Percentiles rank a stretch among this genome's conserved stretches.
These are phyloP conservation scores for Dendrolimus houi DNA, from an alignment of 2,888 invertebrate species.

Conservation along the genomic window DNA sequence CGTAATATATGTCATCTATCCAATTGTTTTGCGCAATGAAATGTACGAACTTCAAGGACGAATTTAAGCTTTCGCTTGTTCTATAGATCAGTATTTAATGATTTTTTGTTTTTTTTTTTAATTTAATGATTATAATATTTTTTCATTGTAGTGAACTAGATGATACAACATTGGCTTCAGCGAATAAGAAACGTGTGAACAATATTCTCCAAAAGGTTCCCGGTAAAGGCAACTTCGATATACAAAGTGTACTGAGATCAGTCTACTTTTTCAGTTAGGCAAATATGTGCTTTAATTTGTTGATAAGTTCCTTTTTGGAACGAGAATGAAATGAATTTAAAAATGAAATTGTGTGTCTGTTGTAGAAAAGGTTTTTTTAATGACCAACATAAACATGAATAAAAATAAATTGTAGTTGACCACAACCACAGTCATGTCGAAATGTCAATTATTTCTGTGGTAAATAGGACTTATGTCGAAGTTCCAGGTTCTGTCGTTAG, in stretches of 20 bases:
- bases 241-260: conserved; percentile 84
- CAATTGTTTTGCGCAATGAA: no score
- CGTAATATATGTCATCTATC: no score
- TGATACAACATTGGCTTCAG: conserved; percentile 67
- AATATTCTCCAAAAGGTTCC: conserved; percentile 80
- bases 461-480: no score
- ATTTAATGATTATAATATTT: neutral
- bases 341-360: neutral
- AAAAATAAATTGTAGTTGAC: no score
- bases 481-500: no score
- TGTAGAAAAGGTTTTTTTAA: neutral
- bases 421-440: no score
- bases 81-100: no score
- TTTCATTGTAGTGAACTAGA: conserved; percentile 47
- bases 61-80: no score
- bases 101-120: no score
- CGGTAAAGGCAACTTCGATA: conserved; percentile 84
- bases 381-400: no score
- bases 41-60: conserved; percentile 32
- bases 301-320: neutral
- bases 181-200: conserved; percentile 79
- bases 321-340: neutral
- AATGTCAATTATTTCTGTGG: no score
- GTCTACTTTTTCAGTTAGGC: conserved; percentile 90
- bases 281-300: conserved; percentile 1